Evolutionary conservation across 2,113 vertebrate genomes (phyloP).

Genomic region (Cariama cristata): DNA sequence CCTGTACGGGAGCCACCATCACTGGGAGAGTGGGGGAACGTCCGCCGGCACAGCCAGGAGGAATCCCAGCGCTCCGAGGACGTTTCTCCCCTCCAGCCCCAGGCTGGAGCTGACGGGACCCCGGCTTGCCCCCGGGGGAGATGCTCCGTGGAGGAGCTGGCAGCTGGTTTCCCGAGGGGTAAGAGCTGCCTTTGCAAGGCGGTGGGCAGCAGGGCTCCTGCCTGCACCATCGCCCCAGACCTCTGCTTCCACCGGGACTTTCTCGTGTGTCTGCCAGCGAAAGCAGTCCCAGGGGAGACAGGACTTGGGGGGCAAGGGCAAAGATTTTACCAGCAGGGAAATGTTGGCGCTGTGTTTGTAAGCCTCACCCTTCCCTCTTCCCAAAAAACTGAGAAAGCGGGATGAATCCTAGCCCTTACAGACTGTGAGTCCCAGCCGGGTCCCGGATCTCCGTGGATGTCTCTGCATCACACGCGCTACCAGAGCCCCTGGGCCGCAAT

Average conservation of each 20-base stretch:
- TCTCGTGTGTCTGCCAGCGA: not conserved
- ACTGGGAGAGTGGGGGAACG: fast-evolving
- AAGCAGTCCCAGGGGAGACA: not conserved
- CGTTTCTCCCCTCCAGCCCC: not conserved
- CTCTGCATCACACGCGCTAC: not conserved
- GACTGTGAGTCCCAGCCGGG: not conserved
- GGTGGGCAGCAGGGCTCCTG: not conserved
- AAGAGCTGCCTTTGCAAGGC: not conserved
- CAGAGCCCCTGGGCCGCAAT: not conserved
- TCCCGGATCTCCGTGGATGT: not conserved
- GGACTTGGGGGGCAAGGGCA: not conserved
- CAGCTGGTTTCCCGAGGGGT: fast-evolving
- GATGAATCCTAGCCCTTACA: not conserved
- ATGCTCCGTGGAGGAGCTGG: not conserved
- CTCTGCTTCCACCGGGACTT: not conserved
- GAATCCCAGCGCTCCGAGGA: fast-evolving
- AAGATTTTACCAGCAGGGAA: not conserved
- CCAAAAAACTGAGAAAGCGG: not conserved
- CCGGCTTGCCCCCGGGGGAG: fast-evolving
- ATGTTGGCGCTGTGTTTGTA: not conserved
- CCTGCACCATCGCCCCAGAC: not conserved
- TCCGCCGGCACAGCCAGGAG: fast-evolving
- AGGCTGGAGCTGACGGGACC: not conserved
- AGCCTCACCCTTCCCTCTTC: not conserved
- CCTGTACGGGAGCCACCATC: not conserved